Evolutionary conservation across 2,797 vertebrate genomes (phyloP).

Genomic region (Macropus fuliginosus): DNA sequence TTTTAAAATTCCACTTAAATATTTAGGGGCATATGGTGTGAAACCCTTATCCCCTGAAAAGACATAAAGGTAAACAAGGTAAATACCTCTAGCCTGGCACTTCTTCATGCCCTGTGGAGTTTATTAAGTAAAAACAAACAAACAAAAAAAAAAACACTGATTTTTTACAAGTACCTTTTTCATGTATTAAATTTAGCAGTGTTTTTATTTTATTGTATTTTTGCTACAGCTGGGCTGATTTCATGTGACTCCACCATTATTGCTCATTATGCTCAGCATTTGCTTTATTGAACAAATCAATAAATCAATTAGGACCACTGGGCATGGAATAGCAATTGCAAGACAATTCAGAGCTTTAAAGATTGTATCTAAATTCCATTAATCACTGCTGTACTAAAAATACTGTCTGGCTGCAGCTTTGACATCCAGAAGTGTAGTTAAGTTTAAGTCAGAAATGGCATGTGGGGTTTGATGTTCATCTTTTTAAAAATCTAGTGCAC

Average conservation of each 20-base stretch:
- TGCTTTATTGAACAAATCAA: slow-evolving; percentile 84
- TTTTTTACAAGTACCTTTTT: slow-evolving; percentile 55
- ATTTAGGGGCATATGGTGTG: not conserved
- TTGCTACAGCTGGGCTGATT: slow-evolving; percentile 70
- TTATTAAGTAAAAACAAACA: slow-evolving; percentile 53
- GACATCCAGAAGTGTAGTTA: not conserved
- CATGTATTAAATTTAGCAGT: slow-evolving; percentile 74
- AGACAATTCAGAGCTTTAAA: slow-evolving; percentile 62
- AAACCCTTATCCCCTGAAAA: not conserved
- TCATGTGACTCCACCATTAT: slow-evolving; percentile 74
- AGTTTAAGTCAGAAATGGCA: not conserved
- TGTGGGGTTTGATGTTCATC: not conserved
- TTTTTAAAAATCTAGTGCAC: not conserved
- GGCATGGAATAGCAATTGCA: slow-evolving; percentile 57
- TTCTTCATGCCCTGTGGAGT: slow-evolving; percentile 43
- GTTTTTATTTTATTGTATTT: slow-evolving; percentile 11
- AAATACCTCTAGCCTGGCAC: not conserved
- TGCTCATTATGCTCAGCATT: slow-evolving; percentile 77
- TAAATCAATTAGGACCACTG: slow-evolving; percentile 80
- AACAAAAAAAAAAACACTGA: not conserved
- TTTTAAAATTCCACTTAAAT: not conserved
- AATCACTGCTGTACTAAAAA: slow-evolving; percentile 43
- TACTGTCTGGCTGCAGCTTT: not conserved
- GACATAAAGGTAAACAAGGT: slow-evolving; percentile 21
- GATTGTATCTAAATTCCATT: slow-evolving; percentile 51